Evolutionary conservation across 1,140 invertebrate species (phyloP).

Genomic region (Gonioctena quinquepunctata): DNA sequence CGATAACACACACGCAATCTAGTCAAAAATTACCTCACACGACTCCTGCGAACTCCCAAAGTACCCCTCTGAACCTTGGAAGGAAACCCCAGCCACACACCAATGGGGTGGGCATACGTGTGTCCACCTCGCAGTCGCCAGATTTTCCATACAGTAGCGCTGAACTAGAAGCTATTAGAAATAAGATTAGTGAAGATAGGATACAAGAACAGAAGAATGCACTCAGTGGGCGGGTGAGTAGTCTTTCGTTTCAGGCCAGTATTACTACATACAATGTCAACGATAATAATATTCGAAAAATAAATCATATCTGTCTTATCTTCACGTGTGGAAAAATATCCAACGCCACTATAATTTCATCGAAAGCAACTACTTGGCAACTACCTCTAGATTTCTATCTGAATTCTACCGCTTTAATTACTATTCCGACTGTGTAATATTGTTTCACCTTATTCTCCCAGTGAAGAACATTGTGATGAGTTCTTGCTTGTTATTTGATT

Average conservation of each 20-base stretch:
- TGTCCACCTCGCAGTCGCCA: neutral
- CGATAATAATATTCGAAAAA: no score
- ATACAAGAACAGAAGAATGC: constrained; percentile 12
- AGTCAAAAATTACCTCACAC: constrained; percentile 48
- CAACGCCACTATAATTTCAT: neutral
- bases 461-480: no score
- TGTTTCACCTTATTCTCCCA: constrained; percentile 13
- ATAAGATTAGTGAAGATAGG: constrained; percentile 13
- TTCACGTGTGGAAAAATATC: no score
- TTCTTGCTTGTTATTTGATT: no score
- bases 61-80: constrained; percentile 24
- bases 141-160: constrained; percentile 15
- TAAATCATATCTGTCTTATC: no score
- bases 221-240: constrained; percentile 17
- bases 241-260: neutral
- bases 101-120: constrained; percentile 11
- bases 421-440: neutral
- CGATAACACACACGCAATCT: constrained; percentile 41
- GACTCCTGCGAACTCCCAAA: constrained; percentile 10
- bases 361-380: neutral
- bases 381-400: neutral
- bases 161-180: constrained; percentile 15
- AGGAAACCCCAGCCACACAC: constrained; percentile 17
- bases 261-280: no score
- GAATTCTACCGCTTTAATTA: neutral